Percentiles rank a stretch among this genome's conserved stretches.
phyloP scores from a whole-genome alignment of 30 jellyfish, hydroid and myxozoan genomes.

The Rhopilema esculentum region DNA sequence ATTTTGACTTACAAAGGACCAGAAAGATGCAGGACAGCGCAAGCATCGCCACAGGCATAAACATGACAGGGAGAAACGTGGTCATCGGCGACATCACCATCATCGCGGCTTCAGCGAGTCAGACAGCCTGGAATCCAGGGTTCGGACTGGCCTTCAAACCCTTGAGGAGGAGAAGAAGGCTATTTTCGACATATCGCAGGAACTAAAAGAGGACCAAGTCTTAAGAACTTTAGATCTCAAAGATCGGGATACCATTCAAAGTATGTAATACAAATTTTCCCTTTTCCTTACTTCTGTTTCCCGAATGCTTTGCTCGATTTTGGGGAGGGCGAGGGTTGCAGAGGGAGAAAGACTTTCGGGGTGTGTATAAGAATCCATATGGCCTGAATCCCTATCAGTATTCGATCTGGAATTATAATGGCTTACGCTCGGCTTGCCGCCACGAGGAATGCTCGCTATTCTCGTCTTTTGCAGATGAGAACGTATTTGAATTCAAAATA shows the following conservation, averaged over 20 bases:
- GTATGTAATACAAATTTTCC: conserved; percentile 50
- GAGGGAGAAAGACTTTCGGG: no score
- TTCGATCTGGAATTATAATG: no score
- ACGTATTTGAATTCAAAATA: no score
- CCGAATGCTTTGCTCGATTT: no score
- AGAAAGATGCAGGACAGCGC: conserved; percentile 60
- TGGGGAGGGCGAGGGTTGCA: no score
- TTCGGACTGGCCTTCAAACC: conserved; percentile 94
- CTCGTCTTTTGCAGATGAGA: no score
- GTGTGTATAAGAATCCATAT: no score
- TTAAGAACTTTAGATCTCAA: conserved; percentile 40
- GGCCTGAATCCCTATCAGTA: no score
- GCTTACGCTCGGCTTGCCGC: no score
- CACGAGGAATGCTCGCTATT: no score
- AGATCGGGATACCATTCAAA: conserved; percentile 80
- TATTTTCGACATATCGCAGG: conserved; percentile 70
- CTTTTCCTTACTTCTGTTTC: neutral
- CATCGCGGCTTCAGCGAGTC: conserved; percentile 72
- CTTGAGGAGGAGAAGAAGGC: conserved; percentile 97
- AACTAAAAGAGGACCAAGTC: conserved; percentile 40
- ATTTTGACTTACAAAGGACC: conserved; percentile 26
- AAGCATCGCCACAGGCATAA: conserved; percentile 61
- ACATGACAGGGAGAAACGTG: conserved; percentile 46
- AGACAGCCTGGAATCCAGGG: conserved; percentile 91
- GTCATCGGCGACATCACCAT: conserved; percentile 83